Conservation (phyloP, 2,797 vertebrate genomes). For the Danio choprae region DNA sequence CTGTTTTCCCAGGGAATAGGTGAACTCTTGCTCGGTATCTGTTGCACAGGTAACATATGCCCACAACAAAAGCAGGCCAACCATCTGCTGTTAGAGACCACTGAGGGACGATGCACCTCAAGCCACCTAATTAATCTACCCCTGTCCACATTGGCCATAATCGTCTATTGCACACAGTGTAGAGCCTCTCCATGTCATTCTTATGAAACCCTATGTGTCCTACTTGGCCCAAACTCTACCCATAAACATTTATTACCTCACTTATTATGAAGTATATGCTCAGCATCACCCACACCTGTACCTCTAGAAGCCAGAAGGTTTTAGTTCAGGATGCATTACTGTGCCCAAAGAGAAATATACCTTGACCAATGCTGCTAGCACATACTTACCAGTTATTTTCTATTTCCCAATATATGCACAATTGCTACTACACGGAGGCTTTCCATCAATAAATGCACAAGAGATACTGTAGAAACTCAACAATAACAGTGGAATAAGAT, state of each 20-base stretch:
- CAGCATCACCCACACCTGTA: not conserved
- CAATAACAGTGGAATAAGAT: no score
- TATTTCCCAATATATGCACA: not conserved
- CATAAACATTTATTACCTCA: not conserved
- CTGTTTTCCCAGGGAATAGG: constrained; percentile 31
- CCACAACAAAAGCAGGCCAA: constrained; percentile 62
- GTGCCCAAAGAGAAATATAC: not conserved
- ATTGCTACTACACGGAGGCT: not conserved
- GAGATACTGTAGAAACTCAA: not conserved
- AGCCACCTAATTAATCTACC: constrained; percentile 62
- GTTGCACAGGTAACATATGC: constrained; percentile 66
- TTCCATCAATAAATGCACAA: not conserved
- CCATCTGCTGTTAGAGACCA: constrained; percentile 63
- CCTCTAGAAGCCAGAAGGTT: not conserved
- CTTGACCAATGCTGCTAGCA: not conserved
- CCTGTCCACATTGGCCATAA: constrained; percentile 44
- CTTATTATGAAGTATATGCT: not conserved
- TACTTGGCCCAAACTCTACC: constrained; percentile 19
- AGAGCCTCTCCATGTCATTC: constrained; percentile 47
- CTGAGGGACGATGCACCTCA: constrained; percentile 57
- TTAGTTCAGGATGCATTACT: not conserved
- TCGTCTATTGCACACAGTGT: constrained; percentile 25
- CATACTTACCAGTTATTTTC: not conserved
- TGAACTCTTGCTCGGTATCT: constrained; percentile 57
- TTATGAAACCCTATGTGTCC: constrained; percentile 40